Percentiles rank a stretch among this genome's conserved stretches.
phyloP scores from a whole-genome alignment of 2,113 vertebrate species.

The Hypocryptadius cinnamomeus region DNA sequence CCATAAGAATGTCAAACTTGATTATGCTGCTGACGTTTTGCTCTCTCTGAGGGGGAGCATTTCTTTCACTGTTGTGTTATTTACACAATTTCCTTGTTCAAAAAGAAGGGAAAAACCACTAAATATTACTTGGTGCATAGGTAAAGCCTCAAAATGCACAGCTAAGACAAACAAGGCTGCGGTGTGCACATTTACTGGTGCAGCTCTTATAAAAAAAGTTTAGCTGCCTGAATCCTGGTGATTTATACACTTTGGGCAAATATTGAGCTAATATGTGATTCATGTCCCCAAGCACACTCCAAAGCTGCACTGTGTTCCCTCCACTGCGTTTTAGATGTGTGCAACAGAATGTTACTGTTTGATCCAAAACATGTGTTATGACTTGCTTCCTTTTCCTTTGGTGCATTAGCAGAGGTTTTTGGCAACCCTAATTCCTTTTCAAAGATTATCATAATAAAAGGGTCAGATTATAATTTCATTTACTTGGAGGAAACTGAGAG shows the following conservation, averaged over 20 bases:
- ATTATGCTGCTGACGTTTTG: not conserved
- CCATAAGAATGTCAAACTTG: not conserved
- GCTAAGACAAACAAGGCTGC: not conserved
- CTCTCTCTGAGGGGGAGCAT: not conserved
- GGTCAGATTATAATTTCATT: not conserved
- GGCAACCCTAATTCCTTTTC: not conserved
- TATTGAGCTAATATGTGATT: slow-evolving; percentile 24
- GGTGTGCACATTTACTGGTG: not conserved
- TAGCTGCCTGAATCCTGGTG: not conserved
- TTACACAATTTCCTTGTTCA: not conserved
- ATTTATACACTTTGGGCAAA: slow-evolving; percentile 30
- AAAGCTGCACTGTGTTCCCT: slow-evolving; percentile 23
- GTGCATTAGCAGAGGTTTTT: not conserved
- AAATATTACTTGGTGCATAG: not conserved
- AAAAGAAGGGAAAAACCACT: not conserved
- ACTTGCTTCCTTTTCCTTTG: not conserved
- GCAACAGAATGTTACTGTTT: slow-evolving; percentile 43
- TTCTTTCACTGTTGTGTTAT: not conserved
- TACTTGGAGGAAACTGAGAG: not conserved
- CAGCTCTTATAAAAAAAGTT: not conserved
- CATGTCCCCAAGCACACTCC: not conserved
- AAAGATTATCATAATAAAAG: not conserved
- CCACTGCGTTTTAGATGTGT: not conserved
- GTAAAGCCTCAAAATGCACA: not conserved
- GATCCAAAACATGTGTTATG: slow-evolving; percentile 13